These are phyloP conservation scores for Crematogaster levior DNA, from an alignment of 2,888 invertebrate species.

Conservation along the genomic window DNA sequence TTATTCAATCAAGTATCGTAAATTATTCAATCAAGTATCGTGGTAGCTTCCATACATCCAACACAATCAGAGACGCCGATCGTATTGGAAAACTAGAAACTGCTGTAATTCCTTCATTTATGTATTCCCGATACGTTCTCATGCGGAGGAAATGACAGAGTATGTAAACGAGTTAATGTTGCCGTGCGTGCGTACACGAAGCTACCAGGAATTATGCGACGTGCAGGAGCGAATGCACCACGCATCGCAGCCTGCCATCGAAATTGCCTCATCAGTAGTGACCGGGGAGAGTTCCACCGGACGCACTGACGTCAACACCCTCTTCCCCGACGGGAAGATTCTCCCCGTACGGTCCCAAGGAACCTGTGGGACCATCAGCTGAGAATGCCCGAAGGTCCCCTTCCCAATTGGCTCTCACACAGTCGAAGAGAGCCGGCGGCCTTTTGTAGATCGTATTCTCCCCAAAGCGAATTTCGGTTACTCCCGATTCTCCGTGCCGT, in stretches of 20 bases:
- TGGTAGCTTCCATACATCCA: neutral
- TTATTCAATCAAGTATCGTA: neutral
- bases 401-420: slow-evolving; percentile 36
- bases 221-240: neutral
- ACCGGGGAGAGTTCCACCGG: neutral
- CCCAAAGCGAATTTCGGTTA: slow-evolving; percentile 39
- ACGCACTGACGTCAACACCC: slow-evolving; percentile 15
- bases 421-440: slow-evolving; percentile 24
- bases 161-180: slow-evolving; percentile 18
- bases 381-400: slow-evolving; percentile 46
- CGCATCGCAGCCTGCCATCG: neutral
- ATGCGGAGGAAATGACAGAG: neutral
- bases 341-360: neutral
- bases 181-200: slow-evolving; percentile 6
- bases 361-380: slow-evolving; percentile 51
- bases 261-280: slow-evolving; percentile 23
- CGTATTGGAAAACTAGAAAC: neutral
- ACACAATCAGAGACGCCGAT: neutral
- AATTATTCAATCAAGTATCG: neutral
- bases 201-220: slow-evolving; percentile 25
- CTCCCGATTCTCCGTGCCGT: neutral
- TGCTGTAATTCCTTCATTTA: neutral
- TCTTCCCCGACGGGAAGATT: slow-evolving; percentile 5
- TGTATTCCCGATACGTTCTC: slow-evolving; percentile 1
- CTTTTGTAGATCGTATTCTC: slow-evolving; percentile 36